A percentile compares a stretch with the other conserved stretches of the same genome.
Conservation (phyloP, 2,888 invertebrate species). For the Drosophila meridiana region DNA sequence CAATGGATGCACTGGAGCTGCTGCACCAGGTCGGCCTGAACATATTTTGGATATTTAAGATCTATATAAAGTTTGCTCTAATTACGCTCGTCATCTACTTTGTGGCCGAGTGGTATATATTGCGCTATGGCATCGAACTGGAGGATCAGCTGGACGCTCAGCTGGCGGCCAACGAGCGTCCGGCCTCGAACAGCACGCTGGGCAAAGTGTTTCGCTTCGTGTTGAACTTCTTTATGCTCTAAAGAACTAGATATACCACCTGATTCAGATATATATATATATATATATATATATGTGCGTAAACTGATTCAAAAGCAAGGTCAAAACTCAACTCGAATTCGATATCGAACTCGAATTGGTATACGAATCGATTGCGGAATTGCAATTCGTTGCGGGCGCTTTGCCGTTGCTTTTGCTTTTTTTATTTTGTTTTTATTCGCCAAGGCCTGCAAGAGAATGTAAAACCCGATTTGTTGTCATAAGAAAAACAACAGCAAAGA, state of each 20-base stretch:
- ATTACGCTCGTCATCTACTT: conserved; percentile 80
- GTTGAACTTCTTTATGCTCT: conserved; percentile 71
- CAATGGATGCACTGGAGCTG: conserved; percentile 63
- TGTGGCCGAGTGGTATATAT: conserved; percentile 82
- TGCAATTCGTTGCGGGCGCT: conserved; percentile 53
- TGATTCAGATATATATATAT: neutral
- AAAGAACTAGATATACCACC: conserved; percentile 17
- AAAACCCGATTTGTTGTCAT: conserved; percentile 46
- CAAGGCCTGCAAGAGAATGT: conserved; percentile 76
- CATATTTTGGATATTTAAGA: conserved; percentile 76
- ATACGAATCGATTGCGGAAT: conserved; percentile 59
- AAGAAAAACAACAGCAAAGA: conserved; percentile 12
- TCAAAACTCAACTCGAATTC: conserved; percentile 18
- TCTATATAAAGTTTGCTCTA: conserved; percentile 82
- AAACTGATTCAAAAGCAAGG: conserved; percentile 26
- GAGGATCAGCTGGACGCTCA: conserved; percentile 68
- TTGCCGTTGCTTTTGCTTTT: conserved; percentile 12
- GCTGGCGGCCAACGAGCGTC: conserved; percentile 40
- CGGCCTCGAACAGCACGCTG: conserved; percentile 67
- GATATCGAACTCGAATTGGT: conserved; percentile 13
- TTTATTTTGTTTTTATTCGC: conserved; percentile 8
- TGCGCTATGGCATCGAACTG: conserved; percentile 72
- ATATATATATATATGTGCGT: neutral
- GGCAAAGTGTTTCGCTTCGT: conserved; percentile 67
- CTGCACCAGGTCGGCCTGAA: conserved; percentile 59